Conservation (phyloP, 1,140 invertebrate species). For the Homarus americanus region DNA sequence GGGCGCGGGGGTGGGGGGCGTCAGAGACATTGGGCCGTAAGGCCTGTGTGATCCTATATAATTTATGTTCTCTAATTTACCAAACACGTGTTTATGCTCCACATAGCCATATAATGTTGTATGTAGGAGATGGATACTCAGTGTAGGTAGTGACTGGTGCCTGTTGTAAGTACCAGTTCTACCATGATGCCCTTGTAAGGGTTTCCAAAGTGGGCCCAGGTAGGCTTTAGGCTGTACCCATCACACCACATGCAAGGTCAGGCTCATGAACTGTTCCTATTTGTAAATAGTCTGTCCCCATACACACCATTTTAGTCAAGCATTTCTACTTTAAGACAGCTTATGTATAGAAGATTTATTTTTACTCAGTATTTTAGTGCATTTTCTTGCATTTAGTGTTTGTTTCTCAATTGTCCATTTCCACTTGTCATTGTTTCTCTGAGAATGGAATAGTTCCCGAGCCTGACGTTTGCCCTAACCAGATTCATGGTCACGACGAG, state of each 20-base stretch:
- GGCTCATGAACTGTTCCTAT: slow-evolving; percentile 42
- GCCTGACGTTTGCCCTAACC: slow-evolving; percentile 30
- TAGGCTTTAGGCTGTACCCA: slow-evolving; percentile 55
- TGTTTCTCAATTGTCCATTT: slow-evolving; percentile 11
- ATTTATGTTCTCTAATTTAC: slow-evolving; percentile 40
- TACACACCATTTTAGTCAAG: slow-evolving; percentile 54
- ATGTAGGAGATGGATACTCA: slow-evolving; percentile 36
- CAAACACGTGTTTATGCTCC: slow-evolving; percentile 43
- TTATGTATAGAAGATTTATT: slow-evolving; percentile 59
- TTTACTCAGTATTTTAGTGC: slow-evolving; percentile 63
- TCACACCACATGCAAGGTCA: slow-evolving; percentile 40
- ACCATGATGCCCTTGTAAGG: slow-evolving; percentile 25
- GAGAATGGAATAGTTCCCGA: slow-evolving; percentile 40
- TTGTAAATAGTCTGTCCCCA: slow-evolving; percentile 59
- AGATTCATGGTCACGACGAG: background rate
- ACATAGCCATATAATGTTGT: slow-evolving; percentile 57
- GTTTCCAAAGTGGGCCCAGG: slow-evolving; percentile 27
- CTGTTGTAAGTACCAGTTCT: slow-evolving; percentile 37
- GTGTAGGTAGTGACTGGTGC: slow-evolving; percentile 42
- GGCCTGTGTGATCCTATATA: slow-evolving; percentile 49
- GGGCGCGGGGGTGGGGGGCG: slow-evolving; percentile 42
- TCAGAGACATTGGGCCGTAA: slow-evolving; percentile 44
- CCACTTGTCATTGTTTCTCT: slow-evolving; percentile 22
- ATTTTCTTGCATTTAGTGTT: slow-evolving; percentile 64
- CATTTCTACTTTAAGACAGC: slow-evolving; percentile 22